Conservation (phyloP, 2,113 vertebrate genomes). For the Chaetodon trifascialis region DNA sequence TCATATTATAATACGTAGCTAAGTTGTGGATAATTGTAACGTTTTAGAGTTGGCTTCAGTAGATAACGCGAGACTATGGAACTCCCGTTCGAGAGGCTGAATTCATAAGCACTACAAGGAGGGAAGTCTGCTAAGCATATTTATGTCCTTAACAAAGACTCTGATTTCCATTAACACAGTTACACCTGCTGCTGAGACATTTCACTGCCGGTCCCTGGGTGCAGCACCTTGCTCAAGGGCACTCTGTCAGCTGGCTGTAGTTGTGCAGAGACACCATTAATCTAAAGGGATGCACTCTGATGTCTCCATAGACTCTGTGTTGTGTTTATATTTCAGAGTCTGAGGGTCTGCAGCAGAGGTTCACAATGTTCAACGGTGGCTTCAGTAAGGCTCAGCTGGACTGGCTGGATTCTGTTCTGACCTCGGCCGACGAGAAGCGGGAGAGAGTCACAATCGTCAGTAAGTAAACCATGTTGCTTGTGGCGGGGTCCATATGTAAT, state of each 20-base stretch:
- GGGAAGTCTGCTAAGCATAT: no score
- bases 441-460: slow-evolving; percentile 91
- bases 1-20: background rate
- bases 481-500: background rate
- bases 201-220: no score
- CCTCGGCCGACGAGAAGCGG: slow-evolving; percentile 86
- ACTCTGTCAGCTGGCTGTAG: background rate
- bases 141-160: no score
- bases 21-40: no score
- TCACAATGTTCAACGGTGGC: slow-evolving; percentile 93
- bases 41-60: no score
- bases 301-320: background rate
- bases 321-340: slow-evolving; percentile 44
- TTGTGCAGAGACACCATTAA: background rate
- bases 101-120: no score
- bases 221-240: background rate
- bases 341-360: slow-evolving; percentile 68
- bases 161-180: no score
- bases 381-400: slow-evolving; percentile 91
- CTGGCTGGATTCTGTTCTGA: slow-evolving; percentile 90
- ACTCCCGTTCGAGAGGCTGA: no score
- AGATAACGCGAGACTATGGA: no score
- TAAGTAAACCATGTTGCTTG: slow-evolving; percentile 81
- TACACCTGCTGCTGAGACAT: no score
- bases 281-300: background rate